Base-by-base conservation (phyloP, 64 coral and sea anemone genomes). In the Dendrophyllia cribrosa region DNA sequence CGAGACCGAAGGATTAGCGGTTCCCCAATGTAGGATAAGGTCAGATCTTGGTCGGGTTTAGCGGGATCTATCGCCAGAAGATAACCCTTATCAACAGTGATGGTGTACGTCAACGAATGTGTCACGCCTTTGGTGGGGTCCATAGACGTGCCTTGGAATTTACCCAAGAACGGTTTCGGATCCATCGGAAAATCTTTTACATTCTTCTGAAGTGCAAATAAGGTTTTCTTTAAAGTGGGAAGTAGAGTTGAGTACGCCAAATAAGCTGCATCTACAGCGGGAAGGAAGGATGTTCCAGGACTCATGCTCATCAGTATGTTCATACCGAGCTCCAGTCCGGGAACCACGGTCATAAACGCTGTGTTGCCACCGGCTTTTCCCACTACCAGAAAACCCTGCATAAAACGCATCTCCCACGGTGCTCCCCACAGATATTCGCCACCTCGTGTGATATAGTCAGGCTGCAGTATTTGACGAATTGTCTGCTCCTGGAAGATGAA, bases 391-490 rank as follows among this genome's bases (percentile, higher is more conserved):
- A 90, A 82, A 3, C 88, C 88, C 46, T 80, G 56, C 5, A 71
- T 60, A 58, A 81, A 90, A n/a, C 76, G 64, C 88, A 90, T 90
- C 77, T 90, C 88, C 76, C 76, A 90, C 50, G 88, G 88, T 46
- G 65, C 76, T 70, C 88, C 88, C 88, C 88, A 90, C 8, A 90
- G 21, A 55, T 78, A 79, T 2, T 78, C 74, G 14, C 88, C 88
- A 21, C 74, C 88, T 17, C 74, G 47, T 3, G 88, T 56, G 44
- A 90, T 90, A 43, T 90, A 78, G 24, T 78, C 74, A 0, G 88
- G 88, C 16, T 68, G 75, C 47, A 79, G 47, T n/a, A 90, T 79
- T 15, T 90, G 74, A 26, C 88, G 75, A 1, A 90, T 72, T 66
- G 88, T 70, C 61, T 88, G 86, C 55, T 88, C 71, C 86, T 88